Evolutionary conservation across 1,140 invertebrate species (phyloP).

Genomic region (Chymomyza costata): DNA sequence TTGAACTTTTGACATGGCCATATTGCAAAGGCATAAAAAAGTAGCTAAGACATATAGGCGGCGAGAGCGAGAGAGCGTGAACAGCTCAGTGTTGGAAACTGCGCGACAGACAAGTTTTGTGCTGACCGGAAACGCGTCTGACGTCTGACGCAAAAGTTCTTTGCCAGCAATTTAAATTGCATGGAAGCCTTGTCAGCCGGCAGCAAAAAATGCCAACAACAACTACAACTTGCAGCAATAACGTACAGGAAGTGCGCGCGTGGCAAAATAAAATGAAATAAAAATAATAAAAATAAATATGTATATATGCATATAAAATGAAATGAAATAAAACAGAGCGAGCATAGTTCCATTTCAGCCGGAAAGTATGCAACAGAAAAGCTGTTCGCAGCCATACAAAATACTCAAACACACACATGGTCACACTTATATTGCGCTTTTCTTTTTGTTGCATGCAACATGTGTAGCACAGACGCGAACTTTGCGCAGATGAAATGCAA

Average conservation of each 20-base stretch:
- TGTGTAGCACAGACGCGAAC: too few species aligned
- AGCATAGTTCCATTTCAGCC: conserved; percentile 4
- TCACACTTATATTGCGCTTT: too few species aligned
- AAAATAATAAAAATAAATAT: conserved; percentile 23
- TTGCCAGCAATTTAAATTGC: conserved; percentile 2
- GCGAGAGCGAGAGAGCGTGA: too few species aligned
- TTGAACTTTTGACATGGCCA: conserved; percentile 47
- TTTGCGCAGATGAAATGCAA: too few species aligned
- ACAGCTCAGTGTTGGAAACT: too few species aligned
- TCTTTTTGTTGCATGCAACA: not conserved
- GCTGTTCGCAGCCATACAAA: too few species aligned
- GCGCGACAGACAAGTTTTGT: conserved; percentile 52
- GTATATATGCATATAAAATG: conserved; percentile 22
- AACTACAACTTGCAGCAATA: conserved; percentile 45
- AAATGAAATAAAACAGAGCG: conserved; percentile 29
- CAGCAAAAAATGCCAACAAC: not conserved
- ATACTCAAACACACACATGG: not conserved
- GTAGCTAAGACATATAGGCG: conserved; percentile 1
- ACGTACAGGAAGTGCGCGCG: conserved; percentile 63
- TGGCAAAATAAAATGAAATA: conserved; percentile 53
- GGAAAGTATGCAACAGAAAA: conserved; percentile 51
- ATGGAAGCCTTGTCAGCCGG: too few species aligned
- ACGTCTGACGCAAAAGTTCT: conserved; percentile 31
- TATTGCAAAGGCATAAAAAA: conserved; percentile 23
- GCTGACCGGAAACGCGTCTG: conserved; percentile 62